A percentile compares a stretch with the other conserved stretches of the same genome.
Evolutionary conservation across 2,113 vertebrate species (phyloP).

Genomic region (Bombycilla garrulus): DNA sequence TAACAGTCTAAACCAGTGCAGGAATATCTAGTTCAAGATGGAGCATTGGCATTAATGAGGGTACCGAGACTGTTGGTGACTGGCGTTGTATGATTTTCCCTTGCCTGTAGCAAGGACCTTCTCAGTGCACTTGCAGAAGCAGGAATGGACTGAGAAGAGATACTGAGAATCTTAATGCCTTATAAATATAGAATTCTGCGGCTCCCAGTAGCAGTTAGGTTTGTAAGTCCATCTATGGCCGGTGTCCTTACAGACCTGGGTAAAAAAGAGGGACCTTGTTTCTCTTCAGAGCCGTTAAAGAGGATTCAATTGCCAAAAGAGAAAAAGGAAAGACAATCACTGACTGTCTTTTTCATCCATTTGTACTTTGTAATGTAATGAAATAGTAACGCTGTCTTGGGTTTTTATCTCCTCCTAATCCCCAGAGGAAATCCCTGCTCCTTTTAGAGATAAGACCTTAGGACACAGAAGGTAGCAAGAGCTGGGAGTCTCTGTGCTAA

Average conservation of each 20-base stretch:
- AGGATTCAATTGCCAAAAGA: neutral
- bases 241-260: neutral
- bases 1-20: neutral
- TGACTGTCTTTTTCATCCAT: neutral
- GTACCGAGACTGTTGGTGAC: neutral
- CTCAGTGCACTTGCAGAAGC: neutral
- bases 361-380: slow-evolving; percentile 28
- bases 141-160: neutral
- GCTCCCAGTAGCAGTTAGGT: neutral
- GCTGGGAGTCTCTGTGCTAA: neutral
- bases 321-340: neutral
- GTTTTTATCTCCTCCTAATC: slow-evolving; percentile 55
- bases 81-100: neutral
- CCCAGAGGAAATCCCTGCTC: slow-evolving; percentile 65
- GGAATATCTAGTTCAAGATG: neutral
- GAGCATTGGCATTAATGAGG: neutral
- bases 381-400: slow-evolving; percentile 5
- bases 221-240: neutral
- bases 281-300: neutral
- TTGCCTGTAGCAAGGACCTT: neutral
- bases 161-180: neutral
- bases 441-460: slow-evolving; percentile 59
- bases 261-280: neutral
- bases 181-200: neutral
- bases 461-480: slow-evolving; percentile 57